Evolutionary conservation across 2,888 invertebrate genomes (phyloP).

Genomic region (Oxytorus armatus): DNA sequence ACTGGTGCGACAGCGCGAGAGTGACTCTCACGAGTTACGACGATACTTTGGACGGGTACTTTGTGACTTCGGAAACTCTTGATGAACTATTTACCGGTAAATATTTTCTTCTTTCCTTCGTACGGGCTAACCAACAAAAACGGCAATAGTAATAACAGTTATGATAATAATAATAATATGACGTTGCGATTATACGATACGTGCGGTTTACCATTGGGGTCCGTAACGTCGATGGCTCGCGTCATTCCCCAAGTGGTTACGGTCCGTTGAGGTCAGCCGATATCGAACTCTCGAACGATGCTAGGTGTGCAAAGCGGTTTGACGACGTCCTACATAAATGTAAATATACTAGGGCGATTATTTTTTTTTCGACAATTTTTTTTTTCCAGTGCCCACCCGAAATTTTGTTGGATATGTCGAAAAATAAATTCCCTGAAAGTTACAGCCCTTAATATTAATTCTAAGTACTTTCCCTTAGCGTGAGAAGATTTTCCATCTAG

Average conservation of each 20-base stretch:
- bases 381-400: too few species aligned
- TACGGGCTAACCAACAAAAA: too few species aligned
- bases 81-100: constrained; percentile 74
- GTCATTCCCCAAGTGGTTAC: constrained; percentile 55
- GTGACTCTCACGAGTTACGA: constrained; percentile 78
- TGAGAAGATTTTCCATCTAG: too few species aligned
- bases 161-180: not conserved
- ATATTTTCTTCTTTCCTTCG: too few species aligned
- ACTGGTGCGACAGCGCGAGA: constrained; percentile 79
- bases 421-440: too few species aligned
- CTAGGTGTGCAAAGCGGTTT: constrained; percentile 32
- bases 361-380: too few species aligned
- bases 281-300: constrained; percentile 19
- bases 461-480: too few species aligned
- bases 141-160: not conserved
- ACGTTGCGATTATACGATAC: constrained; percentile 16
- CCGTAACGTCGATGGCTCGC: too few species aligned
- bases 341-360: too few species aligned
- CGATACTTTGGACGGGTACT: constrained; percentile 72
- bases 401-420: too few species aligned
- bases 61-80: constrained; percentile 73
- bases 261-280: constrained; percentile 41
- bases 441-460: too few species aligned
- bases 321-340: too few species aligned
- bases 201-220: constrained; percentile 23